Percentiles rank a stretch among this genome's conserved stretches.
Evolutionary conservation across 2,888 invertebrate species (phyloP).

Genomic region (Hydroisotoma schaefferi): DNA sequence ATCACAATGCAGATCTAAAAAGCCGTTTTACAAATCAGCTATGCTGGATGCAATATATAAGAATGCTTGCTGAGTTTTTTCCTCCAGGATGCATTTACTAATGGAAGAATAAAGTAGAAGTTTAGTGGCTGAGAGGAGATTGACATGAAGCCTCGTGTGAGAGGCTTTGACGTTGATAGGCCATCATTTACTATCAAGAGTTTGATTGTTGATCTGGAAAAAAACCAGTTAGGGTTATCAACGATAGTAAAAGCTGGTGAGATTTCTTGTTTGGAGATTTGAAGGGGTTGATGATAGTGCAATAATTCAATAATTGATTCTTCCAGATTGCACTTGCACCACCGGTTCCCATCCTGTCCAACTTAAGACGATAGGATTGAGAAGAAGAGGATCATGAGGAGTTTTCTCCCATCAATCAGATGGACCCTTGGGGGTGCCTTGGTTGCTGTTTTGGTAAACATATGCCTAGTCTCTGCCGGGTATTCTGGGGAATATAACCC

Average conservation of each 20-base stretch:
- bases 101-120: too few species aligned
- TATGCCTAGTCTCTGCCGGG: constrained; percentile 17
- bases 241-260: too few species aligned
- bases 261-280: too few species aligned
- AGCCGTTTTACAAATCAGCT: too few species aligned
- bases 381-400: constrained; percentile 1
- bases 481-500: constrained; percentile 36
- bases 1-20: too few species aligned
- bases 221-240: too few species aligned
- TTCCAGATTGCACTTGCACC: neutral
- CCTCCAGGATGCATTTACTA: neutral
- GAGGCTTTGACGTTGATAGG: neutral
- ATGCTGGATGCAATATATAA: too few species aligned
- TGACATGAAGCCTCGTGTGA: neutral
- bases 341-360: neutral
- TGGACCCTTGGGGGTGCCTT: constrained; percentile 26
- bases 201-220: too few species aligned
- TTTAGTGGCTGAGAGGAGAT: neutral
- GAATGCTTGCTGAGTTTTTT: neutral
- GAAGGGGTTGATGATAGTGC: too few species aligned
- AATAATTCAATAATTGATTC: neutral
- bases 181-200: too few species aligned
- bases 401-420: constrained; percentile 24
- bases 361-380: neutral
- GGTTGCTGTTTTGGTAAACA: too few species aligned